phyloP scores from a whole-genome alignment of 37 sponge, comb jelly and placozoan species.

The Bolinopsis microptera region DNA sequence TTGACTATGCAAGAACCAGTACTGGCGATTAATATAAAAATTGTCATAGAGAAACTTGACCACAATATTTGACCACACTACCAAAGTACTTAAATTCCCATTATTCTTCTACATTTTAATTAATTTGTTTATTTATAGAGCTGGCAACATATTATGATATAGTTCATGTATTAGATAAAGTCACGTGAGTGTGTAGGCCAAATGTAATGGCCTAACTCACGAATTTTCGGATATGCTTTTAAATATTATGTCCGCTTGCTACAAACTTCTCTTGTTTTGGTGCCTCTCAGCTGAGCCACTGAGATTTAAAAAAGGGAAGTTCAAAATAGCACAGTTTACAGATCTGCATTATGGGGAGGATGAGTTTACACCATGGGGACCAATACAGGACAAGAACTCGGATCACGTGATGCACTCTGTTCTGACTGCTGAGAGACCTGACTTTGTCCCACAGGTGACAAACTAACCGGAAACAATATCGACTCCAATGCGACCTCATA shows the following conservation, averaged over 20 bases:
- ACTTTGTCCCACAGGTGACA: constrained; percentile 70
- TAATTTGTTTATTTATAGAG: too few species aligned
- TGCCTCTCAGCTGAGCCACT: neutral
- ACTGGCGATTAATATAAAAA: too few species aligned
- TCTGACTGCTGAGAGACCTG: constrained; percentile 67
- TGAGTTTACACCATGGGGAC: constrained; percentile 71
- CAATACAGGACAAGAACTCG: constrained; percentile 71
- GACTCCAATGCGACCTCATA: constrained; percentile 69
- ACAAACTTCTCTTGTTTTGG: neutral
- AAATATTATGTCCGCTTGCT: neutral
- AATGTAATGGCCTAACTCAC: too few species aligned
- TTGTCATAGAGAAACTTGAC: too few species aligned
- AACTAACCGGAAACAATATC: constrained; percentile 72
- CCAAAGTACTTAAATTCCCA: too few species aligned
- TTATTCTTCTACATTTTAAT: too few species aligned
- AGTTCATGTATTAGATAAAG: too few species aligned
- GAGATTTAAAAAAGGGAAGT: constrained; percentile 47
- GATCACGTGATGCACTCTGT: constrained; percentile 71
- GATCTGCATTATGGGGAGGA: constrained; percentile 73
- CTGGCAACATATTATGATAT: too few species aligned
- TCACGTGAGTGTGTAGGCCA: too few species aligned
- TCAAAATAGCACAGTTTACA: constrained; percentile 70
- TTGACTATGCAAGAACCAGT: too few species aligned
- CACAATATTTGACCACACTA: too few species aligned
- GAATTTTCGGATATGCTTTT: too few species aligned